phyloP scores from a whole-genome alignment of 1,140 invertebrate genomes.

The Heliconius nattereri region DNA sequence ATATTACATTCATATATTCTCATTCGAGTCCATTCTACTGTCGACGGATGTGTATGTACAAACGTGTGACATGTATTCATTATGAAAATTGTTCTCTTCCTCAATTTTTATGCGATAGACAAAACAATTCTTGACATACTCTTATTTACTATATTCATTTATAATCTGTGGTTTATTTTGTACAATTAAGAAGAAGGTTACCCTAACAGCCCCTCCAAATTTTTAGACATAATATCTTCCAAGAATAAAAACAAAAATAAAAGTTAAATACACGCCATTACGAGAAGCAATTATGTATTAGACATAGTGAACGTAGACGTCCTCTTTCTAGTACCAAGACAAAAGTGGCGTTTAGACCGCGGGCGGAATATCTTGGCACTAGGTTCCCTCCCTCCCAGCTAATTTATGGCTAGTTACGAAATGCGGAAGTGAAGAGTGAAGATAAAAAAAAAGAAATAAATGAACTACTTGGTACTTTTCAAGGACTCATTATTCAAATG shows the following conservation, averaged over 20 bases:
- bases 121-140: neutral
- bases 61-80: neutral
- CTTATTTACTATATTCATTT: neutral
- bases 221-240: too few relatives aligned
- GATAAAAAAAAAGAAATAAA: neutral
- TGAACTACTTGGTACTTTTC: neutral
- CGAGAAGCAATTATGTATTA: too few relatives aligned
- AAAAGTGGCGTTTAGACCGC: too few relatives aligned
- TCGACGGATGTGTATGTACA: neutral
- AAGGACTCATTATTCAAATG: conserved; percentile 13
- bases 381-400: neutral
- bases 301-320: too few relatives aligned
- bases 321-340: too few relatives aligned
- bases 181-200: too few relatives aligned
- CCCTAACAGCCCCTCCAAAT: too few relatives aligned
- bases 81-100: neutral
- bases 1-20: neutral
- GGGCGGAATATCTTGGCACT: too few relatives aligned
- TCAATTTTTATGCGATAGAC: neutral
- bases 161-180: too few relatives aligned
- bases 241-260: too few relatives aligned
- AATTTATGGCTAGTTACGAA: neutral
- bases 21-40: neutral
- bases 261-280: too few relatives aligned
- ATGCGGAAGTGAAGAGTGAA: neutral